These are phyloP conservation scores for Lomographa bimaculata DNA, from an alignment of 2,888 invertebrate species.

Conservation along the genomic window DNA sequence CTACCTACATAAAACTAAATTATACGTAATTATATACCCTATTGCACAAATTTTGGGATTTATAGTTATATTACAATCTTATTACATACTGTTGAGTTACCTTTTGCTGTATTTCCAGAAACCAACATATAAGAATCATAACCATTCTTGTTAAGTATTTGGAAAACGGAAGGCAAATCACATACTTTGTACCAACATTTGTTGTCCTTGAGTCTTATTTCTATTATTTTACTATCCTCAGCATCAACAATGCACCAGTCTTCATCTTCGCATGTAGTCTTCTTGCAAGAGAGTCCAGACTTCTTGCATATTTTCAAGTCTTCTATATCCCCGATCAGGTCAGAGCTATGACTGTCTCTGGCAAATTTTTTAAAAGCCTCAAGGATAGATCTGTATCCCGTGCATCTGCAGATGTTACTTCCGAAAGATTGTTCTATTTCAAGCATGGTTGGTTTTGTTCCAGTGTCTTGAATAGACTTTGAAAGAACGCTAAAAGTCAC, in stretches of 20 bases:
- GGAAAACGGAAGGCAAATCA: slow-evolving; percentile 74
- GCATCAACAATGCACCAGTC: slow-evolving; percentile 32
- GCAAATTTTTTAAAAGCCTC: slow-evolving; percentile 85
- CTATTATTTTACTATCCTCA: slow-evolving; percentile 36
- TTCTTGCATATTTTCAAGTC: slow-evolving; percentile 43
- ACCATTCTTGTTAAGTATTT: slow-evolving; percentile 68
- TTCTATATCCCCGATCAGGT: slow-evolving; percentile 50
- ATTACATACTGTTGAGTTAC: too few species aligned
- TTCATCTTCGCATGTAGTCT: slow-evolving; percentile 25
- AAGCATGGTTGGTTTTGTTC: slow-evolving; percentile 78
- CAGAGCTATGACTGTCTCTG: slow-evolving; percentile 57
- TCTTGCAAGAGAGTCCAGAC: slow-evolving; percentile 31
- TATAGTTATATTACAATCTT: too few species aligned
- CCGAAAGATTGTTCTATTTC: slow-evolving; percentile 88
- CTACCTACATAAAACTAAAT: too few species aligned
- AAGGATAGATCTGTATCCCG: slow-evolving; percentile 86
- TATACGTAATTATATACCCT: too few species aligned
- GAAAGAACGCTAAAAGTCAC: slow-evolving; percentile 58
- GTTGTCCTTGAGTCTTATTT: slow-evolving; percentile 59
- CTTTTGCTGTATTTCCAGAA: slow-evolving; percentile 88
- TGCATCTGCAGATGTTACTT: slow-evolving; percentile 89
- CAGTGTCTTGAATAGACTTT: slow-evolving; percentile 28
- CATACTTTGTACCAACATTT: slow-evolving; percentile 80
- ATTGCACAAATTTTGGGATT: too few species aligned
- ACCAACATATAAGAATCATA: slow-evolving; percentile 83